phyloP scores from a whole-genome alignment of 2,113 vertebrate species.

The Mungos mungo region DNA sequence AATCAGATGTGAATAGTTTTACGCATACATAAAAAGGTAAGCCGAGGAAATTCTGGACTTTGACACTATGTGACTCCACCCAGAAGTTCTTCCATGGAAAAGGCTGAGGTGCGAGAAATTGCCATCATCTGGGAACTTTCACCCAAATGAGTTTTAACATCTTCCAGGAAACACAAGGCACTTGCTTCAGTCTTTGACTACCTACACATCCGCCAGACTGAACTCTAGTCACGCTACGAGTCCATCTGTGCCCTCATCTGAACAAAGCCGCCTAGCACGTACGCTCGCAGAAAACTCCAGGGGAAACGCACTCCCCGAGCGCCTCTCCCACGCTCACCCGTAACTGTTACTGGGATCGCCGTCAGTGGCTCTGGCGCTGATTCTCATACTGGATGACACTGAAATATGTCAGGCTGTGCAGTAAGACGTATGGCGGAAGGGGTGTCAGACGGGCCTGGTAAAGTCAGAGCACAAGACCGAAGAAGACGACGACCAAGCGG shows the following conservation, averaged over 20 bases:
- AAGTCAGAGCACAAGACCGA: background rate
- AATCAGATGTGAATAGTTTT: background rate
- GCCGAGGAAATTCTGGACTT: background rate
- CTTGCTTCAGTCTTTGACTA: conserved; percentile 60
- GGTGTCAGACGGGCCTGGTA: background rate
- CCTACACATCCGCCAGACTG: background rate
- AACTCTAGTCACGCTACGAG: background rate
- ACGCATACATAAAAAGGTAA: background rate
- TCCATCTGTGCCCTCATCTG: background rate
- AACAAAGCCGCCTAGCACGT: background rate
- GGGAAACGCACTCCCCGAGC: background rate
- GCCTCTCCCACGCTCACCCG: background rate
- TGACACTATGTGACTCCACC: background rate
- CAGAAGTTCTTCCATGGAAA: conserved; percentile 11
- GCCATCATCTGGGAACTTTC: background rate
- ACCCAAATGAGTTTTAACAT: background rate
- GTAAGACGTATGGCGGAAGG: background rate
- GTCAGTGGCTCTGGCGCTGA: background rate
- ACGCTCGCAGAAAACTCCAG: background rate
- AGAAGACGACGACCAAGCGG: background rate
- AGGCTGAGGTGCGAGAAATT: conserved; percentile 12
- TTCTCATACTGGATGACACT: background rate
- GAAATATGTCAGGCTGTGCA: background rate
- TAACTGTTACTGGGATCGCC: background rate
- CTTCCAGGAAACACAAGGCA: conserved; percentile 71